Percentiles rank a stretch among this genome's conserved stretches.
phyloP scores from a whole-genome alignment of 2,113 vertebrate genomes.

The Archocentrus centrarchus region DNA sequence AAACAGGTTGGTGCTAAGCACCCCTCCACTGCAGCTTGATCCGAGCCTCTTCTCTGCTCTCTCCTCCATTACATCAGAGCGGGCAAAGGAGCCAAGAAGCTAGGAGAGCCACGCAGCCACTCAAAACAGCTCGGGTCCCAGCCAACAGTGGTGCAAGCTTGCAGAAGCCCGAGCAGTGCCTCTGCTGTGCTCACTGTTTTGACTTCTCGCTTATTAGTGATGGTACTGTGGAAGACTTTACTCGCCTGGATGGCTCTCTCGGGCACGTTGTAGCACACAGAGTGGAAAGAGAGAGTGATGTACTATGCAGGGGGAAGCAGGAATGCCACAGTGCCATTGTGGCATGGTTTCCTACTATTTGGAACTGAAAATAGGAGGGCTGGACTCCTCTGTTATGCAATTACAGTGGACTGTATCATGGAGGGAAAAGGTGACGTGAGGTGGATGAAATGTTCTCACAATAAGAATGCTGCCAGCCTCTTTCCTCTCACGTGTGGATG shows the following conservation, averaged over 20 bases:
- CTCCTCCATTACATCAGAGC: conserved; percentile 71
- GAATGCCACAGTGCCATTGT: conserved; percentile 65
- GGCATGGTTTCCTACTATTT: conserved; percentile 68
- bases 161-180: conserved; percentile 47
- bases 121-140: conserved; percentile 33
- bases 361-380: conserved; percentile 59
- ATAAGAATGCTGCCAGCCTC: conserved; percentile 63
- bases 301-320: conserved; percentile 53
- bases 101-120: conserved; percentile 44
- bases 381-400: conserved; percentile 71
- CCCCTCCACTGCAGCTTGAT: not conserved
- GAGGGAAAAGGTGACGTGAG: conserved; percentile 78
- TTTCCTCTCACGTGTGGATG: conserved; percentile 54
- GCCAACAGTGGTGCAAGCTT: conserved; percentile 60
- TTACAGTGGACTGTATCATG: conserved; percentile 60
- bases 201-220: conserved; percentile 56
- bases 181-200: conserved; percentile 56
- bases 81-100: conserved; percentile 50
- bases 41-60: conserved; percentile 25
- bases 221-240: conserved; percentile 64
- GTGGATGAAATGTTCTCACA: conserved; percentile 78
- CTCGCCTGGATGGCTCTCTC: conserved; percentile 55
- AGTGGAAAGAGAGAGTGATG: conserved; percentile 70
- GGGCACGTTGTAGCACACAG: conserved; percentile 43
- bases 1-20: conserved; percentile 51